Evolutionary conservation across 1,140 invertebrate genomes (phyloP).

Genomic region (Achroia grisella): DNA sequence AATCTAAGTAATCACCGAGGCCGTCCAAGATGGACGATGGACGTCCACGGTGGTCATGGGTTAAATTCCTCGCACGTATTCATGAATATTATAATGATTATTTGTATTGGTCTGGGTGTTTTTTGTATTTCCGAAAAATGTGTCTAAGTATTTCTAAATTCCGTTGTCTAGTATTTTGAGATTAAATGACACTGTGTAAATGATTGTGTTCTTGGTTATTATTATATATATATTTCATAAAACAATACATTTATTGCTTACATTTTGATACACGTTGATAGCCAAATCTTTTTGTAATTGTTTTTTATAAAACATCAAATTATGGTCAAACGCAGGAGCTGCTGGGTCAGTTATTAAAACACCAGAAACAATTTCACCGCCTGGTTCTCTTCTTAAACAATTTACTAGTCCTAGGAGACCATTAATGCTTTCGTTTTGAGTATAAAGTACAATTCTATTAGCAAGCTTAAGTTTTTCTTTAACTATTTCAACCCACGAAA

Average conservation of each 20-base stretch:
- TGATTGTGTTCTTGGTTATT: no score
- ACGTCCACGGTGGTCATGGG: no score
- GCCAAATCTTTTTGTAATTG: slow-evolving; percentile 83
- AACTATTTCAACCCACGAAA: slow-evolving; percentile 62
- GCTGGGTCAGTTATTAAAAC: slow-evolving; percentile 78
- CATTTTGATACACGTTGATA: slow-evolving; percentile 84
- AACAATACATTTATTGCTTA: slow-evolving; percentile 45
- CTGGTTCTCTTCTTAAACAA: slow-evolving; percentile 81
- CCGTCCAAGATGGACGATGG: no score
- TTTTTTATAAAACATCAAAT: slow-evolving; percentile 77
- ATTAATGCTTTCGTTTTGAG: slow-evolving; percentile 77
- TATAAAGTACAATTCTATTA: slow-evolving; percentile 74
- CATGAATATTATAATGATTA: no score
- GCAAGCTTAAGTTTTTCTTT: slow-evolving; percentile 74
- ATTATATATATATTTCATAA: no score
- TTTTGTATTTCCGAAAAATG: no score
- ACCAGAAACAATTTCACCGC: slow-evolving; percentile 75
- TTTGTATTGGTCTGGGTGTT: no score
- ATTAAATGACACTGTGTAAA: no score
- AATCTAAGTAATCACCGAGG: no score
- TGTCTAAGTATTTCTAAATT: no score
- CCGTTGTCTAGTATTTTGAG: no score
- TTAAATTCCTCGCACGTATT: no score
- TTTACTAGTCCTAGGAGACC: slow-evolving; percentile 91
- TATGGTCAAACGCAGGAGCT: slow-evolving; percentile 78